A percentile compares a stretch with the other conserved stretches of the same genome.
phyloP scores from a whole-genome alignment of 1,140 invertebrate species.

The Arctopsyche grandis region DNA sequence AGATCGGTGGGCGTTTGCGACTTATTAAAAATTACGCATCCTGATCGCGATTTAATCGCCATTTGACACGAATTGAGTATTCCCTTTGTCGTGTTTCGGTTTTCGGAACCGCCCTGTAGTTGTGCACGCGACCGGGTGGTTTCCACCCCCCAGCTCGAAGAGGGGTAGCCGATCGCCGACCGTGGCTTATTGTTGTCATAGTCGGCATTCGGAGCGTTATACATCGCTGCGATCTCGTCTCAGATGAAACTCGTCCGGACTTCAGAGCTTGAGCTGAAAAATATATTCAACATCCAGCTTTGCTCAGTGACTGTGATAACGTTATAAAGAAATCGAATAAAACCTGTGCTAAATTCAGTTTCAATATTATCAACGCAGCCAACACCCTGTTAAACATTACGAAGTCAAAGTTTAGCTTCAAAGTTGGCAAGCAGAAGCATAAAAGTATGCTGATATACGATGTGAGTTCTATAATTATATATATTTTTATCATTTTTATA shows the following conservation, averaged over 20 bases:
- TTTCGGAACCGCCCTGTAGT: background rate
- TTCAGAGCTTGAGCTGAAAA: too few species aligned
- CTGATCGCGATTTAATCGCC: background rate
- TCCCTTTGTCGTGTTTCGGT: background rate
- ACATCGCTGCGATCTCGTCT: background rate
- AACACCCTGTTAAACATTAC: background rate
- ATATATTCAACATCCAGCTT: too few species aligned
- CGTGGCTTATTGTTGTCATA: conserved; percentile 35
- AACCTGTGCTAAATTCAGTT: too few species aligned
- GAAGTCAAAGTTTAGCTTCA: background rate
- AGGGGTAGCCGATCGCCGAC: background rate
- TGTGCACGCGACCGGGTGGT: conserved; percentile 10
- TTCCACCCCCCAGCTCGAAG: background rate
- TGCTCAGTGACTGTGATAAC: too few species aligned
- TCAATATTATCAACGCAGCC: too few species aligned
- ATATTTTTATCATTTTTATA: background rate
- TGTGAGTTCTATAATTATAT: conserved; percentile 13
- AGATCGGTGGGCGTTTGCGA: too few species aligned
- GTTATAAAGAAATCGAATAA: too few species aligned
- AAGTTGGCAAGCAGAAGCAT: background rate
- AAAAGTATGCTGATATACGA: conserved; percentile 29
- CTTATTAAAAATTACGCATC: background rate
- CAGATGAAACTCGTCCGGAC: too few species aligned
- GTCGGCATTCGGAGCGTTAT: conserved; percentile 1
- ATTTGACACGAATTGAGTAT: background rate